Conservation (phyloP, 2,797 vertebrate species). For the Okamejei kenojei region DNA sequence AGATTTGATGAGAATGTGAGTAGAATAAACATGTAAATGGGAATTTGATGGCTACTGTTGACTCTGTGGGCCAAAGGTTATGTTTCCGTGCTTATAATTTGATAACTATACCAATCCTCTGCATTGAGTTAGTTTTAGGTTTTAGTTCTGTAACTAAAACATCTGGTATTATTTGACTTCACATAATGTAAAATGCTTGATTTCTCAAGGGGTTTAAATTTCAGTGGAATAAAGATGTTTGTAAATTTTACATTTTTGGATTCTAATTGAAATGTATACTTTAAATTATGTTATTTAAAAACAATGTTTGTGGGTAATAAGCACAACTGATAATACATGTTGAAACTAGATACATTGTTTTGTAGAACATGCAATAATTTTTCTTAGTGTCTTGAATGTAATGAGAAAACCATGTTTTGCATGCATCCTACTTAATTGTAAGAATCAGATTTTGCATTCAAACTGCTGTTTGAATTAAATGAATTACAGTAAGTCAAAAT, state of each 20-base stretch:
- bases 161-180: neutral
- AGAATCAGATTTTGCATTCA: neutral
- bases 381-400: neutral
- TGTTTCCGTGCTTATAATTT: too few relatives aligned
- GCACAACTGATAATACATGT: too few relatives aligned
- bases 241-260: neutral
- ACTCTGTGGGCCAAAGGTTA: too few relatives aligned
- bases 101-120: neutral
- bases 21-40: too few relatives aligned
- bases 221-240: neutral
- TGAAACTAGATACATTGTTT: too few relatives aligned
- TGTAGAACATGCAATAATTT: too few relatives aligned
- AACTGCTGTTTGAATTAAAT: neutral
- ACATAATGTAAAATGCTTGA: neutral
- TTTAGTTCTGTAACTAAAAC: neutral
- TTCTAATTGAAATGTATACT: too few relatives aligned
- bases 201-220: neutral
- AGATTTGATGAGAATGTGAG: too few relatives aligned
- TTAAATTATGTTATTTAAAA: too few relatives aligned
- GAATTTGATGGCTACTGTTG: too few relatives aligned
- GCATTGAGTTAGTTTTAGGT: neutral
- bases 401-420: neutral
- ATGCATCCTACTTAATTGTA: neutral
- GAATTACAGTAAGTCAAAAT: neutral
- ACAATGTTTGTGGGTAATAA: too few relatives aligned